These are phyloP conservation scores for Nettapus auritus DNA, from an alignment of 2,113 vertebrate species.

Conservation along the genomic window DNA sequence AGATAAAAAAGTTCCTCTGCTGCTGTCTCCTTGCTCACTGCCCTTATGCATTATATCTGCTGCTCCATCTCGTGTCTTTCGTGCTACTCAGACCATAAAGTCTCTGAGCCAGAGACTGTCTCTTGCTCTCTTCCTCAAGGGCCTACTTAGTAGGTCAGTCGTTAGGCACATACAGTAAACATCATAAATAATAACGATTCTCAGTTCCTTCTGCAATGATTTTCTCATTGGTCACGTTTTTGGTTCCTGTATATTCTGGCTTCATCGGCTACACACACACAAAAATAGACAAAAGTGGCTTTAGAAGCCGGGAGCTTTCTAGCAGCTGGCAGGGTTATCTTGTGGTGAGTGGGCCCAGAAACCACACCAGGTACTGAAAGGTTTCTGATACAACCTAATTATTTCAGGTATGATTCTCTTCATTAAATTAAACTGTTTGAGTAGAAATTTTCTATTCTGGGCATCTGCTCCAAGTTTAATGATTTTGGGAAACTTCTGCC, in stretches of 20 bases:
- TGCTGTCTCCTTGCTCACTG: background rate
- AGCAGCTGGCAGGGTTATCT: background rate
- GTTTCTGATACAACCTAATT: background rate
- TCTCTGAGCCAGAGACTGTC: background rate
- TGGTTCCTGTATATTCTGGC: background rate
- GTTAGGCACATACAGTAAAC: background rate
- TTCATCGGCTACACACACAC: background rate
- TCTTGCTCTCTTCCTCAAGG: background rate
- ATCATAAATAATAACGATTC: background rate
- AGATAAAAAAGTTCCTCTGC: background rate
- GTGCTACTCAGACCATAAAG: background rate
- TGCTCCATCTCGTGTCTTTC: background rate
- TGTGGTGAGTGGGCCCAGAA: background rate
- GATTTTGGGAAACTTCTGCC: background rate
- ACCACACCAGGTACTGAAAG: background rate
- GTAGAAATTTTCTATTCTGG: background rate
- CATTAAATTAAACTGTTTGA: background rate
- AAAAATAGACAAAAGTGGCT: background rate
- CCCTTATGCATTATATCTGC: too few relatives aligned
- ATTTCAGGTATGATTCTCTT: background rate
- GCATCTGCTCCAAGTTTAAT: background rate
- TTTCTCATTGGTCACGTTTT: background rate
- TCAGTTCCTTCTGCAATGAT: background rate
- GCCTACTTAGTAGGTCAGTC: background rate
- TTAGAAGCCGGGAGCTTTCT: background rate